Percentiles rank a stretch among this genome's conserved stretches.
Conservation (phyloP, 2,888 invertebrate genomes). For the Drosophila cognata region DNA sequence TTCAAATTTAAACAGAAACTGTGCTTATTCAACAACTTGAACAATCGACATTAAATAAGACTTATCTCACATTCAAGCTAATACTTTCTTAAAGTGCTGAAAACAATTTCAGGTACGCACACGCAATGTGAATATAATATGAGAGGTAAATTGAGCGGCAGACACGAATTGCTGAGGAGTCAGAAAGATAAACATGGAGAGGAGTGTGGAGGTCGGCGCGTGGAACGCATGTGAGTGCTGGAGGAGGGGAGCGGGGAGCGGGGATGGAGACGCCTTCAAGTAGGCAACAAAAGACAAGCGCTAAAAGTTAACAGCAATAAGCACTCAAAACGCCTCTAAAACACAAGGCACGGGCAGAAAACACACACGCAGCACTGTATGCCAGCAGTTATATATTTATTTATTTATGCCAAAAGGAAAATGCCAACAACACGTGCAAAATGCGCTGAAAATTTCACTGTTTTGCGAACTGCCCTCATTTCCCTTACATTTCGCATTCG, state of each 20-base stretch:
- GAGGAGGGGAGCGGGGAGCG: too few species aligned
- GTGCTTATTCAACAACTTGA: conserved; percentile 23
- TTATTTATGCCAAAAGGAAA: conserved; percentile 69
- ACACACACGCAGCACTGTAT: conserved; percentile 14
- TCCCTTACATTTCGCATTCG: conserved; percentile 16
- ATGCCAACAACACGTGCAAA: conserved; percentile 67
- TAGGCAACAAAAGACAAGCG: conserved; percentile 65
- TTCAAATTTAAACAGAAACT: conserved; percentile 4
- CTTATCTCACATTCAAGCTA: conserved; percentile 19
- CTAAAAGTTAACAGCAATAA: conserved; percentile 61
- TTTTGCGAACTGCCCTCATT: conserved; percentile 25
- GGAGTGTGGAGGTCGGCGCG: neutral
- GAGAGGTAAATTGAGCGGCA: conserved; percentile 57
- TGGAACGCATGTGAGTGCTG: too few species aligned
- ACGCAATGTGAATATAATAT: conserved; percentile 73
- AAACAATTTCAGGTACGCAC: conserved; percentile 58
- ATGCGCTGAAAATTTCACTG: conserved; percentile 61
- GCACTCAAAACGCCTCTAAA: conserved; percentile 46
- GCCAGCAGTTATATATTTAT: conserved; percentile 58
- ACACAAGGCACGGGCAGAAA: conserved; percentile 9
- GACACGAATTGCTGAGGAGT: neutral
- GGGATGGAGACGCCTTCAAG: conserved; percentile 44
- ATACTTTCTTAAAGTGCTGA: conserved; percentile 49
- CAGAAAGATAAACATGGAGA: neutral
- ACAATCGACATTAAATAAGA: conserved; percentile 45